These are phyloP conservation scores for Erethizon dorsatum DNA, from an alignment of 2,797 vertebrate species.

Conservation along the genomic window DNA sequence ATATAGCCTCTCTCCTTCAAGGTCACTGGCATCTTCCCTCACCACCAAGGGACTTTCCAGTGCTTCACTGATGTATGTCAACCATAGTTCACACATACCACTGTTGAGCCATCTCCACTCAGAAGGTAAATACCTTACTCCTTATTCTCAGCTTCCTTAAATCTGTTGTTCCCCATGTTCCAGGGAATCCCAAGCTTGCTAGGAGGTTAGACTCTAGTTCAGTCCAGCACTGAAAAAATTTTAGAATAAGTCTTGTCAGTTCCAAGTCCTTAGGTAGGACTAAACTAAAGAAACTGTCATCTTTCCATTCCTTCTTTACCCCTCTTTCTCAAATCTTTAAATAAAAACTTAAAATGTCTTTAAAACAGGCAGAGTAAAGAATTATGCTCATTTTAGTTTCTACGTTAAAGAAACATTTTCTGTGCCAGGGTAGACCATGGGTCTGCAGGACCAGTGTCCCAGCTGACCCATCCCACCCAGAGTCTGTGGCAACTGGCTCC, in stretches of 20 bases:
- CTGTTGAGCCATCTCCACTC: not conserved
- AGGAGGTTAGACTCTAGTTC: not conserved
- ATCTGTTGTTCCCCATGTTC: not conserved
- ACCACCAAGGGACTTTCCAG: not conserved
- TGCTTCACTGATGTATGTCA: not conserved
- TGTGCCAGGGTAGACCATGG: not conserved
- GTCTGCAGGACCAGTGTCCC: not conserved
- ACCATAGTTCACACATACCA: not conserved
- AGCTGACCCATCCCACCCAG: not conserved
- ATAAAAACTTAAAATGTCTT: slow-evolving; percentile 5
- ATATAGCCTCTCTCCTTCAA: not conserved
- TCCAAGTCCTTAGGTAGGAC: not conserved
- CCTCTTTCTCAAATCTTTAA: not conserved
- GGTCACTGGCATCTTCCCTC: not conserved
- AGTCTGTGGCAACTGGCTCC: not conserved
- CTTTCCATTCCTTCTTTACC: not conserved
- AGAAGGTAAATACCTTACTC: not conserved
- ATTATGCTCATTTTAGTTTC: not conserved
- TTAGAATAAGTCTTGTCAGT: not conserved
- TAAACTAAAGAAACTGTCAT: not conserved
- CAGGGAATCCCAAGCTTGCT: not conserved
- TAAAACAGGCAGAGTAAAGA: not conserved
- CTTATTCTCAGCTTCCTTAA: not conserved
- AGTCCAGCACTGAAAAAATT: not conserved
- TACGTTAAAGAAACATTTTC: slow-evolving; percentile 9